Percentiles rank a stretch among this genome's conserved stretches.
Conservation (phyloP, 1,140 invertebrate genomes). For the Yoshiicerus persimilis region DNA sequence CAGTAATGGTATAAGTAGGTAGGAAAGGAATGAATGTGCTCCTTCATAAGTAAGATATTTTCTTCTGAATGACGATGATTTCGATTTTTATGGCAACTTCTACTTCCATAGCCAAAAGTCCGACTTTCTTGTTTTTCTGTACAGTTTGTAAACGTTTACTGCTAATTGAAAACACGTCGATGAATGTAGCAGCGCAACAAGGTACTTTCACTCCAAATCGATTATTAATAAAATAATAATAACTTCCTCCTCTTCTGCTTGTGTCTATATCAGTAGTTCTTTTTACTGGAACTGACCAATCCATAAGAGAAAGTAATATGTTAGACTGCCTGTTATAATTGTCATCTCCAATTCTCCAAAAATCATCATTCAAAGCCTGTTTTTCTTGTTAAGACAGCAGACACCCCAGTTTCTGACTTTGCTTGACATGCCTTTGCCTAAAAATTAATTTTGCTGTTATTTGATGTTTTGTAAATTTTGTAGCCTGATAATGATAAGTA, state of each 20-base stretch:
- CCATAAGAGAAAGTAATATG: background rate
- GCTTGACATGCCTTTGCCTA: background rate
- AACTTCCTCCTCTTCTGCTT: background rate
- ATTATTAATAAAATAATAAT: background rate
- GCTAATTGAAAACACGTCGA: background rate
- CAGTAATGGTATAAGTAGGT: background rate
- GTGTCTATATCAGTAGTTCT: background rate
- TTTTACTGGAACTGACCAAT: background rate
- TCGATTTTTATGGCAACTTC: background rate
- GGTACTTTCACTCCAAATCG: background rate
- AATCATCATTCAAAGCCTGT: constrained; percentile 71
- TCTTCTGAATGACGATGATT: background rate
- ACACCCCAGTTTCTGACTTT: background rate
- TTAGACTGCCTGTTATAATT: background rate
- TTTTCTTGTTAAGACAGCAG: background rate
- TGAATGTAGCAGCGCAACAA: background rate
- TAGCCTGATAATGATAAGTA: background rate
- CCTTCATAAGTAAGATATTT: background rate
- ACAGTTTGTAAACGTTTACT: too few relatives aligned
- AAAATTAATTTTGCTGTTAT: background rate
- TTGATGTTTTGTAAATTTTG: background rate
- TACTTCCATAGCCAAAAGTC: background rate
- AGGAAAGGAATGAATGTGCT: background rate
- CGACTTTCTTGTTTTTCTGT: background rate
- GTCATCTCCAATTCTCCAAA: constrained; percentile 59